Evolutionary conservation across 2,113 vertebrate species (phyloP), one percentile per base, ranked within the genome.

Genomic region (Oxyura jamaicensis): DNA sequence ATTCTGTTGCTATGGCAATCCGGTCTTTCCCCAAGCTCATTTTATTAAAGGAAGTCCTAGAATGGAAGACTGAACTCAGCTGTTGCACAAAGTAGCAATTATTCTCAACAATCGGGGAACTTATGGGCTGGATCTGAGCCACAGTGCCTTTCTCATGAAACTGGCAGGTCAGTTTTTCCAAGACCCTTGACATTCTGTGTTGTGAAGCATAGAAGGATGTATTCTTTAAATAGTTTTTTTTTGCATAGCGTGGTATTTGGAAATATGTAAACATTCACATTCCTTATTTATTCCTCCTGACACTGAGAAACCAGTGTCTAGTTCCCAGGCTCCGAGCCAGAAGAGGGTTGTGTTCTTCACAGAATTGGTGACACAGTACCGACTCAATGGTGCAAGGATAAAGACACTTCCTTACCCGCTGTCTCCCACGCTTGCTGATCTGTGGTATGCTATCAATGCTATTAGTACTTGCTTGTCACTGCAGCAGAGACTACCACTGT

Each of bases 51-150:
- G 96, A 92, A 96, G 96, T 94, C 95, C 92, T 96, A 84, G 92
- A 88, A 97, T 96, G 91, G 95, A 91, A 89, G 88, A 83, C 91
- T 88, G 95, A 96, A 98, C 98, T 98, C 97, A 97, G 92, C 98
- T 93, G 73, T 96, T 91, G 79, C 84, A 98, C 98, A 98, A 98
- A 98, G 98, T 96, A 75, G 63, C 95, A 95, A 98, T 99, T 98
- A 98, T 98, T 98, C 96, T 93, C 69, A 84, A 94, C 97, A 97
- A 95, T 44, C 46, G 71, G 77, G 50, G 53, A 91, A 73, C 63
- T 96, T 95, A 72, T 2, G n/a, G 66, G 76, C 91, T 97, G 96
- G 97, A 95, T 90, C 79, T 92, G 94, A 97, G 96, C 98, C 98
- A 97, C 84, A 13, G 78, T 0, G 86, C 74, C 87, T 97, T 98